Conservation (phyloP, 2,888 invertebrate genomes). For the Ectropis crepuscularia region DNA sequence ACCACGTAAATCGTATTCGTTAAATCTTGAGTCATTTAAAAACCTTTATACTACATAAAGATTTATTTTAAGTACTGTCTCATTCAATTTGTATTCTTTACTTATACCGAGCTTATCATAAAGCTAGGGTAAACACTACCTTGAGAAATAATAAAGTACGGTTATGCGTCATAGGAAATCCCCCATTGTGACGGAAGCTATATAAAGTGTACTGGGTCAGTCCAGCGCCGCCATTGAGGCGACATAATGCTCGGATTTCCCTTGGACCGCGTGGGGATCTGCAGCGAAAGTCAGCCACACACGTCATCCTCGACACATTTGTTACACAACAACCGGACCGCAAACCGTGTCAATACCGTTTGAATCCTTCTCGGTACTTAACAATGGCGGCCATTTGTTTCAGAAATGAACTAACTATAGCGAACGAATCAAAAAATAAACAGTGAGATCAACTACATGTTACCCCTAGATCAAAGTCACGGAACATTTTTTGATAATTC, state of each 20-base stretch:
- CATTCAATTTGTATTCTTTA: no score
- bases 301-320: conserved; percentile 67
- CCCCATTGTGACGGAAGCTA: conserved; percentile 45
- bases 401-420: neutral
- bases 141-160: neutral
- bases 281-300: conserved; percentile 70
- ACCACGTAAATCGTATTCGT: no score
- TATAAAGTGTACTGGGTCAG: conserved; percentile 6
- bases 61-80: no score
- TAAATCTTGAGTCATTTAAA: no score
- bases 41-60: no score
- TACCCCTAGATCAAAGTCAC: no score
- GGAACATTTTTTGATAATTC: no score
- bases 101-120: no score
- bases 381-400: conserved; percentile 8
- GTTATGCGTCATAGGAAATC: conserved; percentile 60
- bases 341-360: conserved; percentile 60
- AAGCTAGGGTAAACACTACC: neutral
- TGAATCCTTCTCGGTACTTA: conserved; percentile 15
- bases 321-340: conserved; percentile 72
- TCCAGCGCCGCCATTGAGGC: conserved; percentile 24
- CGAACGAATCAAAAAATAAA: no score
- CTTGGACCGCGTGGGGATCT: conserved; percentile 45
- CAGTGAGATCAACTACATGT: no score
- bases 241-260: conserved; percentile 64